Conservation (phyloP, 2,888 invertebrate genomes). For the Xestia sexstrigata region DNA sequence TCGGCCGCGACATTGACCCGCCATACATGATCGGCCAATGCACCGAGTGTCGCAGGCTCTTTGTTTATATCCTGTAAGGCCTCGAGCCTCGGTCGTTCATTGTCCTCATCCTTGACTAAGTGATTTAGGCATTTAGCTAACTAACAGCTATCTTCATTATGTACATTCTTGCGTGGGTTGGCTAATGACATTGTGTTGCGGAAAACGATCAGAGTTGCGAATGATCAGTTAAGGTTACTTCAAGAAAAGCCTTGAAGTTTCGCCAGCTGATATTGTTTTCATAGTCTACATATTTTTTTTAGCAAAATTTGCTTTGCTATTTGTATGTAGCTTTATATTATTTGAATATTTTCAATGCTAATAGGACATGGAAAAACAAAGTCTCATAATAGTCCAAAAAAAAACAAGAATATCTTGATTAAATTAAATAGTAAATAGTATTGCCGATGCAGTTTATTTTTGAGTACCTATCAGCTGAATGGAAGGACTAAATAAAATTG, state of each 20-base stretch:
- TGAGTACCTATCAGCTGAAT: conserved; percentile 40
- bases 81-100: conserved; percentile 75
- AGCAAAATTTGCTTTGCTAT: not conserved
- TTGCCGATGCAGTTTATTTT: conserved; percentile 38
- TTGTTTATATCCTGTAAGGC: conserved; percentile 88
- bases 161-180: conserved; percentile 57
- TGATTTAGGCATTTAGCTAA: conserved; percentile 57
- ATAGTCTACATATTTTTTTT: conserved; percentile 49
- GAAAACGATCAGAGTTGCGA: conserved; percentile 59
- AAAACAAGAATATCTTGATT: not conserved
- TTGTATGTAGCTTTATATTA: conserved; percentile 13
- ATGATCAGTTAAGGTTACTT: conserved; percentile 58
- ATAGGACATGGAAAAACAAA: not conserved
- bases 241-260: conserved; percentile 57
- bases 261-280: conserved; percentile 61
- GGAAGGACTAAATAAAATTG: conserved; percentile 67
- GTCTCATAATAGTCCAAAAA: not conserved
- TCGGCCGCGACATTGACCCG: conserved; percentile 90
- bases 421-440: conserved; percentile 5
- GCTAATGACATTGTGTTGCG: conserved; percentile 55
- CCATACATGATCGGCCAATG: conserved; percentile 88
- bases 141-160: conserved; percentile 50
- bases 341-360: conserved; percentile 9
- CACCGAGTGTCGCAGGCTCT: conserved; percentile 89
- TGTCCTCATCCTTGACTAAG: conserved; percentile 69